Conservation (phyloP, 2,797 vertebrate species). For the Pangasius sanitwongsei region DNA sequence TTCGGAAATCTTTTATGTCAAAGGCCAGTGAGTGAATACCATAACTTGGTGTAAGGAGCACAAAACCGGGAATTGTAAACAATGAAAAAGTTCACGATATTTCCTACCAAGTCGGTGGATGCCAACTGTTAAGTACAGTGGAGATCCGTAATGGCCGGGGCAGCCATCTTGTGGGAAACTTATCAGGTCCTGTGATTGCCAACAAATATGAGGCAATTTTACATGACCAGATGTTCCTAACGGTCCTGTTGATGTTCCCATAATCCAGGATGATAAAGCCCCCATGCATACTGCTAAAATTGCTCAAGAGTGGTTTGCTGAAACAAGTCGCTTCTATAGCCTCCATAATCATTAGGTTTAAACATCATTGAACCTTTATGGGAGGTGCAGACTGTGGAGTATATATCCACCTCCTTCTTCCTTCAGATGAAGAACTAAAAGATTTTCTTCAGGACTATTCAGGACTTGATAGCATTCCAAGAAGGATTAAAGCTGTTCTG, state of each 20-base stretch:
- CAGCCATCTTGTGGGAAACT: not conserved
- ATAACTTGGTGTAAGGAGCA: not conserved
- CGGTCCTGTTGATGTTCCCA: not conserved
- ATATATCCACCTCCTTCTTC: not conserved
- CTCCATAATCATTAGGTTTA: not conserved
- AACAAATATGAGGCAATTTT: not conserved
- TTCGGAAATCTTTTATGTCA: not conserved
- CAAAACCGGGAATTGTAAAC: not conserved
- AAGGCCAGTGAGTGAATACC: not conserved
- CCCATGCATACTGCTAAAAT: not conserved
- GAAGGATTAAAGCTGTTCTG: not conserved
- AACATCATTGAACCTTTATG: not conserved
- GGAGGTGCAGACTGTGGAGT: not conserved
- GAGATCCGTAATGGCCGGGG: not conserved
- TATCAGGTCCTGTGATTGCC: not conserved
- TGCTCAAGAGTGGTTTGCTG: not conserved
- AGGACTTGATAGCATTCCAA: not conserved
- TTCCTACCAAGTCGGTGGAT: not conserved
- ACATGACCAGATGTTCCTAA: not conserved
- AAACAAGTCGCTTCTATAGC: not conserved
- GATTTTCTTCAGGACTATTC: not conserved
- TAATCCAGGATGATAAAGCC: not conserved
- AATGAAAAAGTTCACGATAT: not conserved
- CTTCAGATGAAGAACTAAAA: not conserved
- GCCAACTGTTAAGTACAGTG: not conserved